phyloP scores from a whole-genome alignment of 2,113 vertebrate species.

The Corythoichthys intestinalis region DNA sequence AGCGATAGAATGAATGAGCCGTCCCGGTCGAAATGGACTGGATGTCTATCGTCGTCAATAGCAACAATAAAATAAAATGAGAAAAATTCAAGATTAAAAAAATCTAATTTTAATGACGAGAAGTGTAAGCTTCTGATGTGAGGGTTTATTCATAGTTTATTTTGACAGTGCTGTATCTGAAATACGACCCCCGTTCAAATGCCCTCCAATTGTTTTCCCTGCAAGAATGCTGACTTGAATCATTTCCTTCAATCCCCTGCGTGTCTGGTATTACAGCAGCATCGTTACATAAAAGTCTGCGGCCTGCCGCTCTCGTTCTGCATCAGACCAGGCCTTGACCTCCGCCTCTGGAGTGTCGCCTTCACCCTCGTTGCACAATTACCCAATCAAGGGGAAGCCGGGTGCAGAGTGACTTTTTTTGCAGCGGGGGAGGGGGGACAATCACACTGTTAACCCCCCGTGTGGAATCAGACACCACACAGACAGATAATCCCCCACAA shows the following conservation, averaged over 20 bases:
- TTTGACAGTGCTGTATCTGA: too few species aligned
- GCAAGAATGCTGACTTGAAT: not conserved
- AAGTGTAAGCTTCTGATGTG: too few species aligned
- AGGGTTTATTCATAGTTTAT: too few species aligned
- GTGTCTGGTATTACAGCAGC: constrained; percentile 4
- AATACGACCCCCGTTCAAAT: too few species aligned
- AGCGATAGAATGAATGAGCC: too few species aligned
- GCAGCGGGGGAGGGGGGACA: constrained; percentile 2
- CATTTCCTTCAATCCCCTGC: not conserved
- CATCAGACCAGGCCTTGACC: constrained; percentile 34
- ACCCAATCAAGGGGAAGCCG: constrained; percentile 47
- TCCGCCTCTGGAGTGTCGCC: constrained; percentile 40
- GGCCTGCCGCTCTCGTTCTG: constrained; percentile 35
- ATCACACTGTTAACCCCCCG: constrained; percentile 31
- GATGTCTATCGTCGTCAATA: too few species aligned
- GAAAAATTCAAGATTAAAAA: too few species aligned
- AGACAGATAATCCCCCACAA: constrained; percentile 57
- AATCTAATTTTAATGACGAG: too few species aligned
- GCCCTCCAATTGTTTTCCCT: not conserved
- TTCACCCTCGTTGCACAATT: constrained; percentile 56
- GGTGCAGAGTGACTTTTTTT: constrained; percentile 35
- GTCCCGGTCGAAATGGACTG: too few species aligned
- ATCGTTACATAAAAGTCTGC: constrained; percentile 43
- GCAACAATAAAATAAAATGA: too few species aligned
- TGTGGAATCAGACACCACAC: constrained; percentile 48